A percentile compares a stretch with the other conserved stretches of the same genome.
These are phyloP conservation scores for Whitmania pigra DNA, from an alignment of 1,140 invertebrate genomes.

Conservation along the genomic window DNA sequence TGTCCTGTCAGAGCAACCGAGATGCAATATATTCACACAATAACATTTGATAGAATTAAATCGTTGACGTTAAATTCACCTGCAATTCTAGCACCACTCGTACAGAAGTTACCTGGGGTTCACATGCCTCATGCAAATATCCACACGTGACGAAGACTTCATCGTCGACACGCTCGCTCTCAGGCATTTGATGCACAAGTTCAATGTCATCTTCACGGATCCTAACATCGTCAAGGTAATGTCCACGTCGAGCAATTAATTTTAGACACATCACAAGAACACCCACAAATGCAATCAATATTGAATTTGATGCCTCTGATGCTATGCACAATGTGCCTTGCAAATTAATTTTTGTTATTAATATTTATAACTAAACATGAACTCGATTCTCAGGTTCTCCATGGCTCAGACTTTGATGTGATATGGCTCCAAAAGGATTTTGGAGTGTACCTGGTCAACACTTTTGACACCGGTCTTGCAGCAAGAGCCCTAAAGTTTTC, in stretches of 20 bases:
- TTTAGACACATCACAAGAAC: not conserved
- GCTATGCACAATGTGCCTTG: too few relatives aligned
- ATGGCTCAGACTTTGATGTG: conserved; percentile 78
- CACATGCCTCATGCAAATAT: conserved; percentile 89
- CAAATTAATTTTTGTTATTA: too few relatives aligned
- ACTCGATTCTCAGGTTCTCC: conserved; percentile 57
- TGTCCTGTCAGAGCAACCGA: not conserved
- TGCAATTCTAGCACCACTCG: conserved; percentile 55
- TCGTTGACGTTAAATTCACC: not conserved
- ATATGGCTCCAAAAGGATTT: conserved; percentile 90
- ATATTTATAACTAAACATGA: too few relatives aligned
- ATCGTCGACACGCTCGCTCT: conserved; percentile 75
- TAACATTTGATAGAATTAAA: not conserved
- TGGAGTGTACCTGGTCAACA: conserved; percentile 83
- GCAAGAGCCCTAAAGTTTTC: conserved; percentile 57
- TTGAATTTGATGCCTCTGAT: too few relatives aligned
- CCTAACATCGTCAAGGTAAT: conserved; percentile 73
- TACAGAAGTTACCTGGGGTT: conserved; percentile 67
- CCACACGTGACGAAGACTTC: conserved; percentile 71
- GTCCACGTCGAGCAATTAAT: conserved; percentile 13
- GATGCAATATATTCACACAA: not conserved
- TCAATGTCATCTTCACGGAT: conserved; percentile 86
- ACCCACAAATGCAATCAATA: too few relatives aligned
- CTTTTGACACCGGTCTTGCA: conserved; percentile 91
- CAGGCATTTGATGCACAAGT: conserved; percentile 61